These are phyloP conservation scores for Drosophila kuntzei DNA, from an alignment of 2,888 invertebrate species.

Conservation along the genomic window DNA sequence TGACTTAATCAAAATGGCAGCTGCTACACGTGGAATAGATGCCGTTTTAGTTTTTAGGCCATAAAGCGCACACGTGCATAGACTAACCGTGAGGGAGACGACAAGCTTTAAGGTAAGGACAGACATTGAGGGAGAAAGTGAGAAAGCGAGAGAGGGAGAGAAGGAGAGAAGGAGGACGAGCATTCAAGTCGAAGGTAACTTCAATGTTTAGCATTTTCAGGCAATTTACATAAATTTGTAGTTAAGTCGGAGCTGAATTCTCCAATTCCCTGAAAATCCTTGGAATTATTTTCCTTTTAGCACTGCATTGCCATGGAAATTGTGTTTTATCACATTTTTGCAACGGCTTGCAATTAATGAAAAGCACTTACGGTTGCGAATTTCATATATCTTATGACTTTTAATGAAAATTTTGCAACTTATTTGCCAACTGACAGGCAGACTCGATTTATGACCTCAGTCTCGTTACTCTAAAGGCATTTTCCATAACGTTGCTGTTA, in stretches of 20 bases:
- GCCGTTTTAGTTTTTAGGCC: conserved; percentile 41
- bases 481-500: conserved; percentile 39
- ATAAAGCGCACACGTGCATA: conserved; percentile 63
- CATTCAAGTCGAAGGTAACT: conserved; percentile 27
- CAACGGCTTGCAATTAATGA: conserved; percentile 55
- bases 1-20: conserved; percentile 64
- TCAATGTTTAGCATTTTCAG: conserved; percentile 56
- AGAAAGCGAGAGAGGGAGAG: background rate
- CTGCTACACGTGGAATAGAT: conserved; percentile 51
- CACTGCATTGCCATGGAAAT: conserved; percentile 11
- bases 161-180: background rate
- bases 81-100: conserved; percentile 33
- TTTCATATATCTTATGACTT: conserved; percentile 35
- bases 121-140: conserved; percentile 1
- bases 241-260: conserved; percentile 31
- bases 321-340: conserved; percentile 22
- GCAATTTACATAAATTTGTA: conserved; percentile 60
- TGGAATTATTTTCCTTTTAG: conserved; percentile 5
- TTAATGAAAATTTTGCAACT: conserved; percentile 73
- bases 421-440: conserved; percentile 69
- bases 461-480: conserved; percentile 47
- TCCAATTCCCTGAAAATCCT: conserved; percentile 9
- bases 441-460: conserved; percentile 67
- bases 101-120: conserved; percentile 12
- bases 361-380: conserved; percentile 25